A percentile compares a stretch with the other conserved stretches of the same genome.
Conservation (phyloP, 2,113 vertebrate species). For the Cyprinodon variegatus region DNA sequence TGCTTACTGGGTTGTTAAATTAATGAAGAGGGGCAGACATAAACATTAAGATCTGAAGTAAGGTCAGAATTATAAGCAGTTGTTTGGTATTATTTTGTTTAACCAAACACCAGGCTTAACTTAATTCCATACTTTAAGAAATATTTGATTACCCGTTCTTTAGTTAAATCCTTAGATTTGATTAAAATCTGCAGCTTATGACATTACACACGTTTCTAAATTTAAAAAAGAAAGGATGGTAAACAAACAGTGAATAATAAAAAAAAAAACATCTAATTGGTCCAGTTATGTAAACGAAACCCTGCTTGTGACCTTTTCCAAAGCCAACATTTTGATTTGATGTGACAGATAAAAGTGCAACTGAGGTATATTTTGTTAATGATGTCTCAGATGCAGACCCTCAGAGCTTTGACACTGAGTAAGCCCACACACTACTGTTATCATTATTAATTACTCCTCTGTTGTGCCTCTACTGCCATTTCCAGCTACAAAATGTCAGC, state of each 20-base stretch:
- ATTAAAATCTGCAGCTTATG: background rate
- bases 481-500: conserved; percentile 1
- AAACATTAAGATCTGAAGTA: background rate
- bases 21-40: conserved; percentile 1
- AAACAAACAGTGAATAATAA: background rate
- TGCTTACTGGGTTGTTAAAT: background rate
- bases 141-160: background rate
- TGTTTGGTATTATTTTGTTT: background rate
- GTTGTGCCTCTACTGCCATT: background rate
- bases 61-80: background rate
- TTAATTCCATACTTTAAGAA: background rate
- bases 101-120: background rate
- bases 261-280: too few relatives aligned
- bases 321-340: background rate
- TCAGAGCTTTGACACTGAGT: background rate
- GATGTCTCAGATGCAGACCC: background rate
- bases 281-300: background rate
- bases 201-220: background rate
- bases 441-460: background rate
- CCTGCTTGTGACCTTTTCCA: background rate
- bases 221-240: background rate
- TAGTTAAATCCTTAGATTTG: background rate
- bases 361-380: background rate
- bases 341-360: background rate
- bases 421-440: background rate